Percentiles rank a stretch among this genome's conserved stretches.
Conservation (phyloP, 2,888 invertebrate genomes). For the Eristalis intricaria region DNA sequence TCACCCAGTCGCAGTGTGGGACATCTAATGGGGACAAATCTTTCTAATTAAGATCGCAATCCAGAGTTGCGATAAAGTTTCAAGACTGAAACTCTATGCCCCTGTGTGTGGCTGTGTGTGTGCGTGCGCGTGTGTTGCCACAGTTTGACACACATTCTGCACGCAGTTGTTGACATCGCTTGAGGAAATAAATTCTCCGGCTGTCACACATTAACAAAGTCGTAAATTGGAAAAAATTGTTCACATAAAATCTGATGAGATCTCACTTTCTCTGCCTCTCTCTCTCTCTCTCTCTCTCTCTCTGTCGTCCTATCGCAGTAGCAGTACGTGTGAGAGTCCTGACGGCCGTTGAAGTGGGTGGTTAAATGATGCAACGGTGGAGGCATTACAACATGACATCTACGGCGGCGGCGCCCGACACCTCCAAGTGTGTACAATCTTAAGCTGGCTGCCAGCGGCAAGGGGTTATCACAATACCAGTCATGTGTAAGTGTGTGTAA, state of each 20-base stretch:
- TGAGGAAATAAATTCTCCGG: constrained; percentile 46
- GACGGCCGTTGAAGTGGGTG: not conserved
- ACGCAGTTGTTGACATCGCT: constrained; percentile 24
- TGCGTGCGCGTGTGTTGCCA: constrained; percentile 1
- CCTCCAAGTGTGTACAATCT: not conserved
- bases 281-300: not conserved
- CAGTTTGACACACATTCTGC: not conserved
- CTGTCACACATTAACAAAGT: constrained; percentile 58
- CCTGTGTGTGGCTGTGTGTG: not conserved
- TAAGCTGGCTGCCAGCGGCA: constrained; percentile 5
- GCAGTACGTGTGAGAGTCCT: not conserved
- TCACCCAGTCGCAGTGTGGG: not conserved
- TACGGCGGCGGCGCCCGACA: too few species aligned
- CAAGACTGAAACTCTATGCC: constrained; percentile 21
- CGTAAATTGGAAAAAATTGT: constrained; percentile 63
- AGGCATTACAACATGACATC: not conserved
- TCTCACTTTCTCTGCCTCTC: constrained; percentile 1
- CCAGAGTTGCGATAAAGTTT: constrained; percentile 37
- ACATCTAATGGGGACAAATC: constrained; percentile 47
- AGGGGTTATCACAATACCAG: constrained; percentile 24
- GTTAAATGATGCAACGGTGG: constrained; percentile 25
- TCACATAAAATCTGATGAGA: constrained; percentile 58
- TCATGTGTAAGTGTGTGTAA: constrained; percentile 16
- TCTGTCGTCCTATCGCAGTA: not conserved
- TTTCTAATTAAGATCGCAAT: constrained; percentile 53